A percentile compares a stretch with the other conserved stretches of the same genome.
These are phyloP conservation scores for Montipora capricornis DNA, from an alignment of 64 coral and sea anemone species.

Conservation along the genomic window DNA sequence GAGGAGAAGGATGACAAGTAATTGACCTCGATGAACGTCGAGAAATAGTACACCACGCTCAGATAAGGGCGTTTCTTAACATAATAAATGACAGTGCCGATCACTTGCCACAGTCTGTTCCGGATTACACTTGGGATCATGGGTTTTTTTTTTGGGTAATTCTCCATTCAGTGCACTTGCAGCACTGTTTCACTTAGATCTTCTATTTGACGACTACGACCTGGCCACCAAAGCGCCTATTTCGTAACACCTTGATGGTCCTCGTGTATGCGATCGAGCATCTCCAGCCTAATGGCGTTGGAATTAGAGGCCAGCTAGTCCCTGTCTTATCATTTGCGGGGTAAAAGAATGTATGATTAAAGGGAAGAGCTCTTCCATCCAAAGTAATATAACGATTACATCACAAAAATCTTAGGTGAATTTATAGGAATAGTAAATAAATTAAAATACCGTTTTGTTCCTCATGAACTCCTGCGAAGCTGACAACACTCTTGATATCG, in stretches of 20 bases:
- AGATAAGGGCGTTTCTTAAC: slow-evolving; percentile 51
- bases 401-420: too few species aligned
- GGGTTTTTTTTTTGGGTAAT: neutral
- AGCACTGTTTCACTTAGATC: slow-evolving; percentile 4
- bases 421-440: too few species aligned
- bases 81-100: slow-evolving; percentile 53
- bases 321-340: too few species aligned
- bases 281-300: slow-evolving; percentile 4
- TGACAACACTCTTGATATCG: slow-evolving; percentile 54
- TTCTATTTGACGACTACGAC: slow-evolving; percentile 48
- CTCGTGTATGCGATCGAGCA: slow-evolving; percentile 28
- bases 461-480: slow-evolving; percentile 66
- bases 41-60: slow-evolving; percentile 57
- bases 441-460: slow-evolving; percentile 10
- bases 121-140: slow-evolving; percentile 29
- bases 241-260: slow-evolving; percentile 50
- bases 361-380: too few species aligned
- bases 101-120: slow-evolving; percentile 34
- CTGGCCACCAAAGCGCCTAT: slow-evolving; percentile 42
- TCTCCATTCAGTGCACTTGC: slow-evolving; percentile 46
- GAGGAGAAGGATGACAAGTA: too few species aligned
- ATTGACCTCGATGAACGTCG: neutral
- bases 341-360: too few species aligned
- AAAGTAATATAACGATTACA: too few species aligned
- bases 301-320: neutral